Evolutionary conservation across 2,113 vertebrate genomes (phyloP).

Genomic region (Mobula birostris): DNA sequence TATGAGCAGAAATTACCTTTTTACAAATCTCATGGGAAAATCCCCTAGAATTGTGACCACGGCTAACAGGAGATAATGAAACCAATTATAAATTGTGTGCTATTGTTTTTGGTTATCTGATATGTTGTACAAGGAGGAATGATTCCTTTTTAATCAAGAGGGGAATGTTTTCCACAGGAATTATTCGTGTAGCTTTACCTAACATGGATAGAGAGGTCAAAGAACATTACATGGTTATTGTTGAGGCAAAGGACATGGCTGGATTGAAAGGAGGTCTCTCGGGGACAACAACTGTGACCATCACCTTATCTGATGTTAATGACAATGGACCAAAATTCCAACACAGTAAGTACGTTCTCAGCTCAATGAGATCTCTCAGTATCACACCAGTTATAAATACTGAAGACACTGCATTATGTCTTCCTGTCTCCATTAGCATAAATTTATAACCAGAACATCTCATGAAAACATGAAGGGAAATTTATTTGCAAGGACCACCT

Average conservation of each 20-base stretch:
- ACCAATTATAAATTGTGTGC: neutral
- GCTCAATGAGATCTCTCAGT: neutral
- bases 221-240: conserved; percentile 73
- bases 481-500: neutral
- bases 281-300: conserved; percentile 76
- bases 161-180: conserved; percentile 57
- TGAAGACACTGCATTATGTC: neutral
- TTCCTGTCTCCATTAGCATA: neutral
- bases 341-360: conserved; percentile 67
- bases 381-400: conserved; percentile 28
- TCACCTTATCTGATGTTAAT: conserved; percentile 82
- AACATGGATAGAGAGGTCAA: conserved; percentile 83
- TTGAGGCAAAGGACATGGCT: conserved; percentile 88
- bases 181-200: conserved; percentile 72
- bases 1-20: neutral
- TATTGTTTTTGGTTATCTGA: neutral
- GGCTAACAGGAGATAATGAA: neutral
- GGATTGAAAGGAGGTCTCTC: conserved; percentile 72
- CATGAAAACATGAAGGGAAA: neutral
- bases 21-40: neutral
- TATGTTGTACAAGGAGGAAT: neutral
- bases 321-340: conserved; percentile 89
- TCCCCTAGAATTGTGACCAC: neutral
- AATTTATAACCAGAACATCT: neutral
- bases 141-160: neutral